Base-by-base conservation (phyloP, 2,888 invertebrate genomes). In the Clivina fossor region DNA sequence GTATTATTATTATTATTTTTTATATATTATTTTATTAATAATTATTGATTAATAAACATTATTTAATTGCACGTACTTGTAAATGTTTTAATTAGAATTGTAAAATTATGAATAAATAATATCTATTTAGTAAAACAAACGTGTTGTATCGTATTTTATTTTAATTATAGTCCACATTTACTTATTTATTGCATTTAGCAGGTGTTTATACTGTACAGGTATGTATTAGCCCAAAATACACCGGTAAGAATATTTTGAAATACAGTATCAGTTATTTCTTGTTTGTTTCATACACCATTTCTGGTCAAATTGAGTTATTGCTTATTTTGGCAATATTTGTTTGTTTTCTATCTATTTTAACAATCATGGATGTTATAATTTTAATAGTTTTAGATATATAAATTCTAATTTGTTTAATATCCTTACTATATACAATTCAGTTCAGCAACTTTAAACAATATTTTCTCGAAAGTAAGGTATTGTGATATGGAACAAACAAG, bases 81-180 rank as follows among this genome's bases (percentile, higher is more conserved):
- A 65, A 59, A 66, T 65, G 63, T 64, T 60, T 61, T 58, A 59
- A 65, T 63, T 61, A 61, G 35, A 40, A 55, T 50, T 63, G 61
- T 61, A 60, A 63, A 61, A 62, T 62, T 60, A 64, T 61, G 61
- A 62, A 65, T 63, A 65, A 64, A 64, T 61, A 54, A 61, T 57
- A 55, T 55, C 50, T 49, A 57, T 46, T 57, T 57, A 57, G 49
- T 44, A 57, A 57, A 50, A 50, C 53, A 57, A 50, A 46, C 28
- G 57, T 30, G 38, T 43, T 37, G 19, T 22, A 15, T 33, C 44
- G 30, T 49, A 50, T 46, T 30, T 50, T 47, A 44, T 46, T 26
- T 16, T 30, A 18, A 24, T 46, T 57, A 35, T 53, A 16, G 20
- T 15, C 15, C 7, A 24, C 24, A 9, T 32, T 22, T 30, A 30